Base-by-base conservation (phyloP, 1,140 invertebrate species). In the Phocides pigmalion region DNA sequence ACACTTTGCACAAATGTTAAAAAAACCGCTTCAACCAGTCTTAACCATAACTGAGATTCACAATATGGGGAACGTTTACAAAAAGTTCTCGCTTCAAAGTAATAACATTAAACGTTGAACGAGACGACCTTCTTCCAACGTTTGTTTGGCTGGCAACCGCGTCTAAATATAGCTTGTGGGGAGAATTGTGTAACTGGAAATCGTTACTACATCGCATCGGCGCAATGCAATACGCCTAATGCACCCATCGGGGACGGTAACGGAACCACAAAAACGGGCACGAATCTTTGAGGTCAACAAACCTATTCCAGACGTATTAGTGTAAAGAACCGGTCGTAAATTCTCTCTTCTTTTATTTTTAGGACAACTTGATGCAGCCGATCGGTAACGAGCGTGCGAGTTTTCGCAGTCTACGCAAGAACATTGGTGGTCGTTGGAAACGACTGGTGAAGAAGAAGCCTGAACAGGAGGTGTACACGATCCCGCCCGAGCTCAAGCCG, bases 401-500 rank as follows among this genome's bases (percentile, higher is more conserved):
- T 73, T 96, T 96, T 82, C 94, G 95, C 80, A 95, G 95, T 83
- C 94, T 97, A 80, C 94, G 95, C 62, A 97, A 96, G 82, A 96
- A 97, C 81, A 94, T 97, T 70, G 95, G 95, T 70, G 96, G 96
- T 72, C 94, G 95, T 74, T 96, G 96, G 94, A 95, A 95, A 87
- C 94, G 95, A 72, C 92, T 97, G 70, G 95, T 96, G 54, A 96
- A 96, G 81, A 95, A 94, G 93, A 96, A 97, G 92, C 93, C 95
- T 25, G 94, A 94, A 73, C 94, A 95, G 81, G 95, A 97, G 78
- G 94, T 95, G 59, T 96, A 96, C 92, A 95, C 95, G 76, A 96
- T 97, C 92, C 96, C 96, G 58, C 95, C 96, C 20, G 96, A 97
- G 91, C 93, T 97, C 64, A 96, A 96, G 88, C 96, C 96, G 69